Conservation (phyloP, 2,113 vertebrate species). For the Suncus etruscus region DNA sequence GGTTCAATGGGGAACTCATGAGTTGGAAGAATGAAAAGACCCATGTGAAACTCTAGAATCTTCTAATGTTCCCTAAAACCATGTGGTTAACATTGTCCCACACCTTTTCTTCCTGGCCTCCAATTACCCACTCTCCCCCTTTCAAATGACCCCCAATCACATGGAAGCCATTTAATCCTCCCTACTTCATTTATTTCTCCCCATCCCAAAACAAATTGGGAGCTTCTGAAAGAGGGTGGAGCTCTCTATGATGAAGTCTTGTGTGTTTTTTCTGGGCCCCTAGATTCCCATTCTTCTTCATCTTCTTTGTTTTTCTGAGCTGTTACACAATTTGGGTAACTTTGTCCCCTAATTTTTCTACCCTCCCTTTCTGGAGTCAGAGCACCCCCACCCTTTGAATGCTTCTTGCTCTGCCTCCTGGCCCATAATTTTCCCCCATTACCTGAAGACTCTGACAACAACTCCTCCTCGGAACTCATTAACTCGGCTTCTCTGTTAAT, state of each 20-base stretch:
- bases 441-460: constrained; percentile 74
- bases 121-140: neutral
- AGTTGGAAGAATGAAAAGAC: neutral
- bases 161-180: no score
- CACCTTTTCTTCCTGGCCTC: no score
- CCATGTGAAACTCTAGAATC: neutral
- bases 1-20: neutral
- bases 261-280: constrained; percentile 60
- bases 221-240: constrained; percentile 8
- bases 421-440: constrained; percentile 75
- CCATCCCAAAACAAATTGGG: neutral
- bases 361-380: neutral
- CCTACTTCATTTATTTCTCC: neutral
- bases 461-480: constrained; percentile 76
- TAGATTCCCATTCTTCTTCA: constrained; percentile 47
- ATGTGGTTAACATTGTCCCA: accelerated
- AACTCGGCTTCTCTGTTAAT: constrained; percentile 61
- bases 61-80: neutral
- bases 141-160: neutral
- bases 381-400: neutral
- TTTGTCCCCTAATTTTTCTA: constrained; percentile 33
- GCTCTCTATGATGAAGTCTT: constrained; percentile 66
- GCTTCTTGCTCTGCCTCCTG: constrained; percentile 52
- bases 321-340: constrained; percentile 52
- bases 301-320: constrained; percentile 44